Base-by-base conservation (phyloP, 2,797 vertebrate species). In the Eulemur albifrons region DNA sequence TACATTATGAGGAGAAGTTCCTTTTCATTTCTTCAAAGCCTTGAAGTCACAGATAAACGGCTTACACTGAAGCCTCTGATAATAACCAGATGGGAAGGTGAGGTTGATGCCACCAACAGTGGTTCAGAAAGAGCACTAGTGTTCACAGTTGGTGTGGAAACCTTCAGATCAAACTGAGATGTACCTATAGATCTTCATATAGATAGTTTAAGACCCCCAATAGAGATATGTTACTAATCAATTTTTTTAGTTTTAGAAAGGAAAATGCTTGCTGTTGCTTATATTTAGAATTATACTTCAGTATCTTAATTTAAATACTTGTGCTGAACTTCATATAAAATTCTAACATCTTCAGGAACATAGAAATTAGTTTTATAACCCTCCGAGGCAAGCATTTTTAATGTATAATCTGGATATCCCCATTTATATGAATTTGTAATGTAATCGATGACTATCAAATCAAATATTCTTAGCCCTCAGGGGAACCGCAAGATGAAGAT, bases 391-490 rank as follows among this genome's bases (percentile, higher is more conserved):
- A 4, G 21, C 57, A 40, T n/a, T 75, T 93, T 81, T 76, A 6
- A 81, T 75, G 11, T 63, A 45, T 76, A 76, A 72, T 93, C 48
- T 54, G 30, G 4, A 83, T n/a, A 69, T 67, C 38, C 50, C 35
- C 30, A 84, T 7, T 84, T 72, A 40, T 38, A 32, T 80, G 90
- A 83, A 70, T 94, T 88, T 79, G 13, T 92, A 43, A 65, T 83
- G 18, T 30, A 38, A 52, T 35, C 45, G 18, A 27, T 95, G 50
- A 90, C 77, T 84, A 0, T 89, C 54, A 69, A 79, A 80, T 81
- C 93, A 57, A 80, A 89, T 97, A 88, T 97, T 97, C 73, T 93
- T 83, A 99, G 98, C 87, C 45, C 90, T 94, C 96, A 94, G 77
- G 88, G 27, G 95, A 98, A 82, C 70, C 21, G 50, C 97, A 97